Evolutionary conservation across 2,113 vertebrate genomes (phyloP).

Genomic region (Gymnobelideus leadbeateri): DNA sequence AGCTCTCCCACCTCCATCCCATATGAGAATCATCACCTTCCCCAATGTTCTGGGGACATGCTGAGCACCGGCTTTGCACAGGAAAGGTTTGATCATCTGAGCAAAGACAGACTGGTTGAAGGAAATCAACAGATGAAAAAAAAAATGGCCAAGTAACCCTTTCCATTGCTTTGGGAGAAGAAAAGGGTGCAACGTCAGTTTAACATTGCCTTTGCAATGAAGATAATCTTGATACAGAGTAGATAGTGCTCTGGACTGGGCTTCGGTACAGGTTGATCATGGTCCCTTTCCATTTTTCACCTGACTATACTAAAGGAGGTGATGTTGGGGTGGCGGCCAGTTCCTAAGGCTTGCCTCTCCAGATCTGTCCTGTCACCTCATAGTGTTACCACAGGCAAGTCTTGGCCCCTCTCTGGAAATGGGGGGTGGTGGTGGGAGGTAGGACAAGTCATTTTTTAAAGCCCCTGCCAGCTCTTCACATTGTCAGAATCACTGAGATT

Average conservation of each 20-base stretch:
- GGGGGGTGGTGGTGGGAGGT: no score
- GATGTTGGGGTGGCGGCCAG: neutral
- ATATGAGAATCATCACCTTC: neutral
- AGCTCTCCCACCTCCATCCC: neutral
- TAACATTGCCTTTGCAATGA: neutral
- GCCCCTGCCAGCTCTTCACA: neutral
- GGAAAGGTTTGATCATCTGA: neutral
- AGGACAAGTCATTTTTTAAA: neutral
- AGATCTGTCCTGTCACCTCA: neutral
- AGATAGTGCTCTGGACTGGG: neutral
- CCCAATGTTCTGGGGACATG: neutral
- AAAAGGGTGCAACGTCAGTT: neutral
- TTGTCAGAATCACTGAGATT: neutral
- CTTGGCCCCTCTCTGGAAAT: neutral
- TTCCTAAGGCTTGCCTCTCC: neutral
- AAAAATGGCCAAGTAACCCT: neutral
- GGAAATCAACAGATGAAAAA: neutral
- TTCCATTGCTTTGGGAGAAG: neutral
- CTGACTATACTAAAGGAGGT: neutral
- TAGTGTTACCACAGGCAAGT: neutral
- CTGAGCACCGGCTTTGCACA: neutral
- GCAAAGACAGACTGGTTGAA: neutral
- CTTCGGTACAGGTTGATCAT: neutral
- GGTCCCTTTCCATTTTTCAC: neutral
- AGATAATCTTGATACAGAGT: neutral